phyloP scores from a whole-genome alignment of 1,140 invertebrate species.

The Dreissena rostriformis region DNA sequence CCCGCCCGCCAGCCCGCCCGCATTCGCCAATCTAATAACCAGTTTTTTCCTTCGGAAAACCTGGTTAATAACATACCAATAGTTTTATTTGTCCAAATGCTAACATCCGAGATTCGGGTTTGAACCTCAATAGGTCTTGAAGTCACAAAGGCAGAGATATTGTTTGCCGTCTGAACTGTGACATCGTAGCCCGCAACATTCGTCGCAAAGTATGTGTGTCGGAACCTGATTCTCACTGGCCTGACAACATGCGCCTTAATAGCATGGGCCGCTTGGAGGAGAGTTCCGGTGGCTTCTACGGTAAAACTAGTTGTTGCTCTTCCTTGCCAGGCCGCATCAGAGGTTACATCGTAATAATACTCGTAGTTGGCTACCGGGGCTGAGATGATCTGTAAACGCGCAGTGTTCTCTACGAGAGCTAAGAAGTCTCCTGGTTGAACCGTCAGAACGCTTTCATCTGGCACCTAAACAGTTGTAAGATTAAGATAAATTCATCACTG shows the following conservation, averaged over 20 bases:
- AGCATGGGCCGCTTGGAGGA: conserved; percentile 53
- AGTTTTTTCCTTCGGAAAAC: too few species aligned
- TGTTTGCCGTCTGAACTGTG: conserved; percentile 39
- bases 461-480: conserved; percentile 20
- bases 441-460: conserved; percentile 41
- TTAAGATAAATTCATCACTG: too few species aligned
- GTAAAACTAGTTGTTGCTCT: conserved; percentile 42
- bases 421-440: conserved; percentile 58
- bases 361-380: conserved; percentile 37
- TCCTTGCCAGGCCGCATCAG: conserved; percentile 22
- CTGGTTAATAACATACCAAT: too few species aligned
- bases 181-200: conserved; percentile 21
- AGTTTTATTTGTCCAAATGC: background rate
- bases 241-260: conserved; percentile 42
- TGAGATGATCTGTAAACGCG: conserved; percentile 39
- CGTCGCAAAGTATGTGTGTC: conserved; percentile 37
- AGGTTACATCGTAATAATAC: conserved; percentile 52
- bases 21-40: too few species aligned
- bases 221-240: conserved; percentile 45
- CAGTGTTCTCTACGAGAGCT: conserved; percentile 53
- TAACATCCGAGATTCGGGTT: conserved; percentile 26
- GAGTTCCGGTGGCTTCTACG: conserved; percentile 3
- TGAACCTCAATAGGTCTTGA: conserved; percentile 11
- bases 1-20: too few species aligned
- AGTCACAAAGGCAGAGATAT: conserved; percentile 34